Evolutionary conservation across 2,113 vertebrate species (phyloP).

Genomic region (Tamias sibiricus): DNA sequence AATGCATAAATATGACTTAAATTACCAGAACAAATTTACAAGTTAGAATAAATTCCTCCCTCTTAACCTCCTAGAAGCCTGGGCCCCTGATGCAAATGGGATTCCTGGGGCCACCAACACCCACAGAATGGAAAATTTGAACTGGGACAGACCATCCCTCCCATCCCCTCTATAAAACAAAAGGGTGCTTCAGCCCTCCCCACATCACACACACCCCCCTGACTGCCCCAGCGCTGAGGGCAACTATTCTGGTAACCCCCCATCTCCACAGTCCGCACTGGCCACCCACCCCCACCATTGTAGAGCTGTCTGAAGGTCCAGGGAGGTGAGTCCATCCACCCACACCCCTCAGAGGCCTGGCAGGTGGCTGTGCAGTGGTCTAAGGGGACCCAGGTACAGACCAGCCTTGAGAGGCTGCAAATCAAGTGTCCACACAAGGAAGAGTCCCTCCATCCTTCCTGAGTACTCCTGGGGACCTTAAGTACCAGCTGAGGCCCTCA

Average conservation of each 20-base stretch:
- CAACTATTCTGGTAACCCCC: not conserved
- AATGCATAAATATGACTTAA: not conserved
- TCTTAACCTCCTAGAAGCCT: constrained; percentile 27
- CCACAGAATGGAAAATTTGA: not conserved
- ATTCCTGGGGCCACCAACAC: not conserved
- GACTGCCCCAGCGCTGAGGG: no score
- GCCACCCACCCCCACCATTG: no score
- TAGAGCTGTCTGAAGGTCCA: not conserved
- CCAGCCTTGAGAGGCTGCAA: not conserved
- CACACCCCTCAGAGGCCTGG: not conserved
- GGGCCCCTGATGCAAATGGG: not conserved
- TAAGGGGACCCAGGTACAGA: not conserved
- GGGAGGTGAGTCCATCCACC: not conserved
- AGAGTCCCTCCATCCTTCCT: not conserved
- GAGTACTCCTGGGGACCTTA: not conserved
- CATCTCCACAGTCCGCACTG: not conserved
- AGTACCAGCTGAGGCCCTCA: not conserved
- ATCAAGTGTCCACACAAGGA: no score
- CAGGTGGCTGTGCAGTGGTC: not conserved
- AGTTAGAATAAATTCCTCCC: constrained; percentile 70
- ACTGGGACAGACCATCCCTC: not conserved
- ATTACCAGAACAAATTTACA: constrained; percentile 65
- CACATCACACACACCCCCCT: no score
- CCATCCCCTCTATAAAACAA: not conserved
- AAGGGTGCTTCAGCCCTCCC: not conserved